Percentiles rank a stretch among this genome's conserved stretches.
These are phyloP conservation scores for Oncopodura yosiiana DNA, from an alignment of 1,140 invertebrate species.

Conservation along the genomic window DNA sequence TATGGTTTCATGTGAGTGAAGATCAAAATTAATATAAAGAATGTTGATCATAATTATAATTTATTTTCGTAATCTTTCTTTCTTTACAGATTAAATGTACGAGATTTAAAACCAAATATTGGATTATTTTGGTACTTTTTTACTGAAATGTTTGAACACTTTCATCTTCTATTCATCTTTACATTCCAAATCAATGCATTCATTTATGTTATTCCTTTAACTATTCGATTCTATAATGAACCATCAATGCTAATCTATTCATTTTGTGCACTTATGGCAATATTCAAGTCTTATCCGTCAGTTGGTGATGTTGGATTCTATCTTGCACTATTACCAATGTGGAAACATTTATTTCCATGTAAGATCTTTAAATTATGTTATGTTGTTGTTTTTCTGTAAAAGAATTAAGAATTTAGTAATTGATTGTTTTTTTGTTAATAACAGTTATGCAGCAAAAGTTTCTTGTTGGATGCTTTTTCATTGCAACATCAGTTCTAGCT, in stretches of 20 bases:
- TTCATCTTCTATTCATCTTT: conserved; percentile 84
- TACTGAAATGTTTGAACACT: conserved; percentile 99
- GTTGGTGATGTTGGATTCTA: conserved; percentile 90
- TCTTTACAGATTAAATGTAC: conserved; percentile 61
- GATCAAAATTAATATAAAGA: background rate
- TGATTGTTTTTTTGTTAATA: conserved; percentile 36
- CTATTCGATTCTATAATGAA: conserved; percentile 72
- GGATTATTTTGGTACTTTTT: conserved; percentile 99
- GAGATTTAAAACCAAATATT: conserved; percentile 91
- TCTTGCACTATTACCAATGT: conserved; percentile 77
- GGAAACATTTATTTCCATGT: conserved; percentile 83
- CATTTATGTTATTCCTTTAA: conserved; percentile 80
- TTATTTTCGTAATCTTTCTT: conserved; percentile 26
- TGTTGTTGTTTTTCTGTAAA: background rate
- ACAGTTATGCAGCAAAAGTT: conserved; percentile 85
- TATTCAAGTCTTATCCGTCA: conserved; percentile 95
- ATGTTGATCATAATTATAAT: background rate
- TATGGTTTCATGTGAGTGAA: conserved; percentile 71
- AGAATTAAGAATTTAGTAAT: background rate
- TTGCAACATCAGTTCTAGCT: conserved; percentile 77
- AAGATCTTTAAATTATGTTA: conserved; percentile 42
- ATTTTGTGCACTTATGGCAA: conserved; percentile 69
- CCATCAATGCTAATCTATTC: conserved; percentile 76
- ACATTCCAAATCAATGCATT: conserved; percentile 95
- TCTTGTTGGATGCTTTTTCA: conserved; percentile 76